Percentiles rank a stretch among this genome's conserved stretches.
Conservation (phyloP, 1,140 invertebrate genomes). For the Doryteuthis pealeii region DNA sequence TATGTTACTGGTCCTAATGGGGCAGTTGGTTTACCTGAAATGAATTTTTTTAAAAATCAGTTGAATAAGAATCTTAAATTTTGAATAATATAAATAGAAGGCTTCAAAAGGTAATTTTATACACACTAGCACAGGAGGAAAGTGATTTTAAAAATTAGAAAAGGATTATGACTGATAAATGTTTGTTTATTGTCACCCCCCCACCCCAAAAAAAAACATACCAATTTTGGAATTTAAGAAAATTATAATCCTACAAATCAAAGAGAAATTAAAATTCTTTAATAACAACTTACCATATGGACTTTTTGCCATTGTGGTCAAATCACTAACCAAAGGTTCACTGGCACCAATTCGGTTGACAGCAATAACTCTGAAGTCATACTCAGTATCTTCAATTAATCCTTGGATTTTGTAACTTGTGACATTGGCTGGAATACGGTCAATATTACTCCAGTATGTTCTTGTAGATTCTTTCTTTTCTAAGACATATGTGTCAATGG, state of each 20-base stretch:
- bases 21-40: slow-evolving; percentile 78
- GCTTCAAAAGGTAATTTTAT: too few relatives aligned
- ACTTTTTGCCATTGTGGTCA: slow-evolving; percentile 84
- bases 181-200: too few relatives aligned
- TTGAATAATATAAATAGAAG: too few relatives aligned
- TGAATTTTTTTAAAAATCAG: not conserved
- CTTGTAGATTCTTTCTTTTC: slow-evolving; percentile 66
- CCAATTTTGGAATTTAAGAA: too few relatives aligned
- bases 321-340: slow-evolving; percentile 74
- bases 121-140: not conserved
- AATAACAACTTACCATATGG: slow-evolving; percentile 79
- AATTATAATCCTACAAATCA: not conserved
- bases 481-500: slow-evolving; percentile 51
- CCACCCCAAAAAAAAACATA: too few relatives aligned
- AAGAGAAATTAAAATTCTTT: not conserved
- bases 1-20: slow-evolving; percentile 88
- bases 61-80: not conserved
- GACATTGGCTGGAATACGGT: slow-evolving; percentile 30
- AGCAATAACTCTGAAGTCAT: slow-evolving; percentile 92
- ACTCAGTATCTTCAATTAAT: slow-evolving; percentile 86
- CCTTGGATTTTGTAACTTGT: slow-evolving; percentile 80
- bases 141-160: not conserved
- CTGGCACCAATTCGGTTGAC: slow-evolving; percentile 97
- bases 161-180: not conserved
- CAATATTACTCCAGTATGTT: slow-evolving; percentile 85